Base-by-base conservation (phyloP, 2,797 vertebrate species). In the Cynopterus sphinx region DNA sequence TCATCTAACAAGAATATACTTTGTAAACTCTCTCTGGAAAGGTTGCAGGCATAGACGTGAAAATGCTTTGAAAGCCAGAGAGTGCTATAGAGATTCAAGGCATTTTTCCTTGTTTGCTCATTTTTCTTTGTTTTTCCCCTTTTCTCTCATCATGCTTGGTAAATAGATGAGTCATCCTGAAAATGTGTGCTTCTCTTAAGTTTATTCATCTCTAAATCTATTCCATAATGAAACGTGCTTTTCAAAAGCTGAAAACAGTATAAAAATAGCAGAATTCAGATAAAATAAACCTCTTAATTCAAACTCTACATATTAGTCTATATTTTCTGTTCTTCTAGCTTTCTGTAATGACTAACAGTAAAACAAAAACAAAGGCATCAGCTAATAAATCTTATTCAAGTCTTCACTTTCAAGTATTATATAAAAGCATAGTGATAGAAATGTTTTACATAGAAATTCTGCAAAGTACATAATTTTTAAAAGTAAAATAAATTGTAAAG, bases 131-230 rank as follows among this genome's bases (percentile, higher is more conserved):
- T 94, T 89, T 96, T 74, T 49, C 16, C 11, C 70, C 71, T 71
- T 83, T 87, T 87, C 85, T 87, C 43, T 77, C 71, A 63, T 95
- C 55, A 51, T 86, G 63, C 39, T 87, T 95, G 91, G 59, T 87
- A 96, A 85, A 96, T n/a, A 93, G 41, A 57, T 97, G 96, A 98
- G 97, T 97, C 97, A 87, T 28, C 2, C 5, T 95, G 79, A 75
- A 97, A 97, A 87, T 94, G 89, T 75, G 86, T 73, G 93, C 46
- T 94, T 96, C 46, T 33, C 46, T 71, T 88, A 70, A 51, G 65
- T 77, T 97, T 90, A 90, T 93, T 55, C 11, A 43, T 21, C 95
- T 68, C 43, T 92, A 95, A 75, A 43, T 89, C 49, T 91, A 55
- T 51, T 77, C 88, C 77, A 31, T 90, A 61, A 94, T 91, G 51